Conservation (phyloP, 2,888 invertebrate genomes). For the Idaea biselata region DNA sequence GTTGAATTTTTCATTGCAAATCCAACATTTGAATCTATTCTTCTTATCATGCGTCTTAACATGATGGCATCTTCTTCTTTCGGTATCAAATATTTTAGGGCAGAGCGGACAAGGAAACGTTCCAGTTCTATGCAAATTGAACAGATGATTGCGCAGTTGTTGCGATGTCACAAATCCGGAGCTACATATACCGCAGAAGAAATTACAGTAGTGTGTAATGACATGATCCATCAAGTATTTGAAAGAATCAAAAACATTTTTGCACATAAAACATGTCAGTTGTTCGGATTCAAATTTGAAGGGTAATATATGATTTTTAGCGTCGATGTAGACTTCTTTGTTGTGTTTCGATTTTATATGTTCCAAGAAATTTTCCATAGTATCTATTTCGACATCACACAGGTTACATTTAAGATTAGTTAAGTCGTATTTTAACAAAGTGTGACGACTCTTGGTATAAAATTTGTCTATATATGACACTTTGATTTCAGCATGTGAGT, state of each 20-base stretch:
- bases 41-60: background rate
- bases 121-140: background rate
- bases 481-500: slow-evolving; percentile 34
- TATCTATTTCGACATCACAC: slow-evolving; percentile 20
- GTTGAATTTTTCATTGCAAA: background rate
- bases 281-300: slow-evolving; percentile 30
- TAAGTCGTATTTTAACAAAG: slow-evolving; percentile 51
- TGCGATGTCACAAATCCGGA: background rate
- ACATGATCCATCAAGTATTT: slow-evolving; percentile 22
- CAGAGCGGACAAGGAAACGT: background rate
- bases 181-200: slow-evolving; percentile 13
- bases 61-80: background rate
- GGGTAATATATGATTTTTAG: slow-evolving; percentile 36
- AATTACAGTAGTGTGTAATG: slow-evolving; percentile 21
- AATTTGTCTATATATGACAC: slow-evolving; percentile 34
- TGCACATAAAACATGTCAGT: slow-evolving; percentile 27
- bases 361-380: slow-evolving; percentile 20
- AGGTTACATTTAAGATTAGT: slow-evolving; percentile 37
- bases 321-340: slow-evolving; percentile 24
- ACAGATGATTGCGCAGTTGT: background rate
- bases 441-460: slow-evolving; percentile 28
- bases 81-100: background rate
- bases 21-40: background rate
- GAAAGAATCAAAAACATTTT: slow-evolving; percentile 18
- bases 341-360: slow-evolving; percentile 30